Base-by-base conservation (phyloP, 2,797 vertebrate genomes). In the Argyrosomus regius region DNA sequence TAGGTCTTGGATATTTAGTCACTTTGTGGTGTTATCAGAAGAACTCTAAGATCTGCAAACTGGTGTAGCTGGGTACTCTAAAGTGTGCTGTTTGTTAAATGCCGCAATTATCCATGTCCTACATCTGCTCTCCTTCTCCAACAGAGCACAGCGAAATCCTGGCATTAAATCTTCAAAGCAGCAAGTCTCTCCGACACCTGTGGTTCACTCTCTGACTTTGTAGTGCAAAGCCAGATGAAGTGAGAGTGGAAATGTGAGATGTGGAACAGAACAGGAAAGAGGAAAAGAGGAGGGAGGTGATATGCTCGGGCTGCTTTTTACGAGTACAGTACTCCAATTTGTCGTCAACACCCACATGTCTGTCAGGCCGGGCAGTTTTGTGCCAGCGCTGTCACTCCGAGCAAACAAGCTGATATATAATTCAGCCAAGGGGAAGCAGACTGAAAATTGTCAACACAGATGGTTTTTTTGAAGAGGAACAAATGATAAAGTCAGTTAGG, bases 401-500 rank as follows among this genome's bases (percentile, higher is more conserved):
- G 57, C 83, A 72, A 84, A 84, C 75, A 71, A 59, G 75, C 68
- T 14, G 67, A 10, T n/a, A 10, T 74, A 26, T 68, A 66, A 78
- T 49, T 48, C 60, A 35, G 43, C n/a, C 4, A 8, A 66, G 43
- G 52, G 72, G 64, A 72, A 58, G 66, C 65, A 67, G 28, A 28
- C 49, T 61, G 11, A 20, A 60, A 39, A 80, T 66, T 75, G 72
- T 72, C 50, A 66, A 65, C 72, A 59, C 46, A 45, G 45, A 68
- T 65, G 58, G 1, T 64, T 64, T 45, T 62, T 78, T 60, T 75
- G 43, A 81, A 46, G 67, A 72, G 75, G 53, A 75, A 75, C 48
- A 78, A 63, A 70, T 60, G 54, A 85, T 65, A 52, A 77, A 78
- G 79, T 75, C 71, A 67, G 35, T 81, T 58, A 66, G 52, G 52